Evolutionary conservation across 2,113 vertebrate species (phyloP), one percentile per base, ranked within the genome.

Genomic region (Pan paniscus): DNA sequence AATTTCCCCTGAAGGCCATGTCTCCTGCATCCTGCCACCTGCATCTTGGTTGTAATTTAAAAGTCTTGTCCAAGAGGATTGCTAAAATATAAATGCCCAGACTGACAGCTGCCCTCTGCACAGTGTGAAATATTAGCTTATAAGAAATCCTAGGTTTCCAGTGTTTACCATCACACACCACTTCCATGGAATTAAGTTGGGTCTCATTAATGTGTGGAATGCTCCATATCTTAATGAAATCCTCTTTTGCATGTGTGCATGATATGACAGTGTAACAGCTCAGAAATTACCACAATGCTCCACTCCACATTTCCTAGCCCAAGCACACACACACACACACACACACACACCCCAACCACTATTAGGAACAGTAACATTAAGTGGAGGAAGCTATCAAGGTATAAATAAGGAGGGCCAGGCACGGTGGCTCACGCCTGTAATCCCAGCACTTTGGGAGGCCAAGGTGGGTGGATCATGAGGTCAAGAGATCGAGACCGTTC

Each of bases 351-450:
- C 14, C 12, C 40, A 1, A 48, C 13, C 72, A 70, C 80, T 18
- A 35, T 82, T 67, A 82, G 50, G 78, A 68, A 38, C 72, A 93
- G 86, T 81, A 96, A 96, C 95, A 95, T 96, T 95, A 95, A 95
- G 87, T 90, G 92, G 50, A 76, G 76, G 88, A 90, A 90, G 72
- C 90, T 94, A 79, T 90, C 95, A 97, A 92, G 94, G 96, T 97
- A 82, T 75, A 82, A 81, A 82, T 89, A 79, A 94, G 91, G 57
- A 95, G 61, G 12, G 27, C 61, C 5, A 30, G 61, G 61, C 12
- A 0, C 0, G 1, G 61, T 30, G 61, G 27, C 61, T 64, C 61
- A 64, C 2, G 12, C 27, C 61, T 64, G 61, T 64, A 32, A 64
- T 64, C 61, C 61, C 12, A 32, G 61, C 27, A 64, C 61, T 64